Evolutionary conservation across 2,888 invertebrate genomes (phyloP).

Genomic region (Eristalinus sepulchralis): DNA sequence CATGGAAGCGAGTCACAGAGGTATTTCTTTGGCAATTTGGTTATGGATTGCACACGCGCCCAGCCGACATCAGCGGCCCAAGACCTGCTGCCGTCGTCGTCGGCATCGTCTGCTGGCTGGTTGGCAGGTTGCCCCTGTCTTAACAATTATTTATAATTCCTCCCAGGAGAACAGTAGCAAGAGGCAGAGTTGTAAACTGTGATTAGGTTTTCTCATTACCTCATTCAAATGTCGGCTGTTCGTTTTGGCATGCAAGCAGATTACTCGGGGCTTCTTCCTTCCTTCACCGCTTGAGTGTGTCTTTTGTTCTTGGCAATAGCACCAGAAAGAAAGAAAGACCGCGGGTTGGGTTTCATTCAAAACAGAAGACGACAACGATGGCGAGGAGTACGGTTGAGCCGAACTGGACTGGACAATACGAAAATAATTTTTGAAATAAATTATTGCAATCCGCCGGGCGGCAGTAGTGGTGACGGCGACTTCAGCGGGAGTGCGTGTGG

Average conservation of each 20-base stretch:
- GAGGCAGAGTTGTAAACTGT: slow-evolving; percentile 64
- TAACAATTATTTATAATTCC: slow-evolving; percentile 72
- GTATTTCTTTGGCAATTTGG: slow-evolving; percentile 63
- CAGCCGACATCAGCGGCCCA: neutral
- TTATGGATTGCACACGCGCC: slow-evolving; percentile 63
- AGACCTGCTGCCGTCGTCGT: neutral
- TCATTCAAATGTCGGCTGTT: slow-evolving; percentile 73
- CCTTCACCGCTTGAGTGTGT: neutral
- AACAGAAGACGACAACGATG: slow-evolving; percentile 2
- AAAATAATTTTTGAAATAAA: slow-evolving; percentile 73
- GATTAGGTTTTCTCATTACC: slow-evolving; percentile 72
- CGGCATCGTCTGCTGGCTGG: slow-evolving; percentile 29
- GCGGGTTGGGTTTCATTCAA: slow-evolving; percentile 64
- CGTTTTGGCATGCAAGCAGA: slow-evolving; percentile 69
- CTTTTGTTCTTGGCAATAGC: slow-evolving; percentile 65
- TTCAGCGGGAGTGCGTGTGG: slow-evolving; percentile 40
- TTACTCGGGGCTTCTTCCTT: slow-evolving; percentile 43
- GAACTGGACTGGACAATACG: slow-evolving; percentile 71
- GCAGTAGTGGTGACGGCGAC: neutral
- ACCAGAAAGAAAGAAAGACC: slow-evolving; percentile 40
- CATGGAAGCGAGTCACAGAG: slow-evolving; percentile 1
- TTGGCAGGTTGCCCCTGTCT: slow-evolving; percentile 68
- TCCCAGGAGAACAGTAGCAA: slow-evolving; percentile 55
- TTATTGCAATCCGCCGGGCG: slow-evolving; percentile 69
- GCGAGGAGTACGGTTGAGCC: neutral